phyloP scores from a whole-genome alignment of 2,797 vertebrate species.

The Alexandromys oeconomus region DNA sequence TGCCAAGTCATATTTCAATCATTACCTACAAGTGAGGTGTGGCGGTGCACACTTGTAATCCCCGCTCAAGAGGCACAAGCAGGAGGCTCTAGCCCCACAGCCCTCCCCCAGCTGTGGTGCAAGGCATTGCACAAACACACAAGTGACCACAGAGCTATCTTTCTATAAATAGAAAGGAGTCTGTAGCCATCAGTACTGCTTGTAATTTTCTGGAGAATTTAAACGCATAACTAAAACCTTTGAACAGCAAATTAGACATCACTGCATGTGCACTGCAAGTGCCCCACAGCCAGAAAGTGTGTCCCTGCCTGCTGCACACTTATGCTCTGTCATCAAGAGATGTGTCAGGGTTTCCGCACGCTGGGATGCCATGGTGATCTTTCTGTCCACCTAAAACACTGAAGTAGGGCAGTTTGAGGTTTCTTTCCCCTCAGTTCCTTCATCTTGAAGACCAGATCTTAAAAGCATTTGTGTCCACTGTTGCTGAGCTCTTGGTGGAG shows the following conservation, averaged over 20 bases:
- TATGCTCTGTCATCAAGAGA: slow-evolving; percentile 25
- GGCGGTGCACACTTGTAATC: neutral
- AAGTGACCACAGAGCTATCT: neutral
- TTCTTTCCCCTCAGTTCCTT: neutral
- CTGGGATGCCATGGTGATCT: neutral
- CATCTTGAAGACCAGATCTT: slow-evolving; percentile 19
- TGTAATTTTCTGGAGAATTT: slow-evolving; percentile 29
- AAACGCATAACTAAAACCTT: slow-evolving; percentile 19
- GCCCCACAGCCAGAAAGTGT: slow-evolving; percentile 15
- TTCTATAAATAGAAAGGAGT: slow-evolving; percentile 36
- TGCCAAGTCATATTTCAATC: slow-evolving; percentile 12
- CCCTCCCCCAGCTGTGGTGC: too few relatives aligned
- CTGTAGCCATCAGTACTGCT: neutral
- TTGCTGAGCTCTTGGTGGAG: neutral
- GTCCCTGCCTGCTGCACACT: neutral
- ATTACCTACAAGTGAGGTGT: neutral
- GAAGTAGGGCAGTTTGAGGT: neutral
- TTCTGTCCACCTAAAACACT: neutral
- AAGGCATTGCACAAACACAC: too few relatives aligned
- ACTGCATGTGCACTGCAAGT: neutral
- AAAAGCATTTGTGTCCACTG: slow-evolving; percentile 5
- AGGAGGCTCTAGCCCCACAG: neutral
- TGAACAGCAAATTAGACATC: slow-evolving; percentile 49
- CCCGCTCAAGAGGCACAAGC: neutral
- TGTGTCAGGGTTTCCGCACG: slow-evolving; percentile 22